Evolutionary conservation across 2,888 invertebrate species (phyloP).

Genomic region (Ophraella communa): DNA sequence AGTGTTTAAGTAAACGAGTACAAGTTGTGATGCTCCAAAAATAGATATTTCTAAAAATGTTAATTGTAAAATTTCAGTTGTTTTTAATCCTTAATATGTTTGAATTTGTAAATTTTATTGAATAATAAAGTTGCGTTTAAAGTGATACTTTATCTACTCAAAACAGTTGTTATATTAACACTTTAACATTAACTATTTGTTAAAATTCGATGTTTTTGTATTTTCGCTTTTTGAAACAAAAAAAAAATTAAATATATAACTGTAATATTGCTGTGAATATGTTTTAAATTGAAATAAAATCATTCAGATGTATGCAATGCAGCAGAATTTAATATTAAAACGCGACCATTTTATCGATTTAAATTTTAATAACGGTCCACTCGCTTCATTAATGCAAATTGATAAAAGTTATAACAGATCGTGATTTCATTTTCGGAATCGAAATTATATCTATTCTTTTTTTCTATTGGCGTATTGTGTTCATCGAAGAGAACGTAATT

Average conservation of each 20-base stretch:
- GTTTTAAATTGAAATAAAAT: conserved; percentile 27
- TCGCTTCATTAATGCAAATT: conserved; percentile 34
- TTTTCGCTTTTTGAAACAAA: not conserved
- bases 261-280: conserved; percentile 25
- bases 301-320: conserved; percentile 30
- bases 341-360: conserved; percentile 31
- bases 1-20: too few relatives aligned
- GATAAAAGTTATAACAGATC: conserved; percentile 35
- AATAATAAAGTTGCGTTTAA: too few relatives aligned
- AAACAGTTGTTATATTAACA: too few relatives aligned
- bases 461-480: conserved; percentile 5
- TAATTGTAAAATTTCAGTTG: too few relatives aligned
- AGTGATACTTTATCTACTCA: too few relatives aligned
- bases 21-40: too few relatives aligned
- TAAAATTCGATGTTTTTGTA: not conserved
- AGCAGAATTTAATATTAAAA: conserved; percentile 31
- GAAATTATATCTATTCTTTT: conserved; percentile 24
- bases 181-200: not conserved
- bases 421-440: conserved; percentile 30
- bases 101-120: too few relatives aligned
- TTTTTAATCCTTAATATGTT: too few relatives aligned
- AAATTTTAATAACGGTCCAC: conserved; percentile 31
- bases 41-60: too few relatives aligned
- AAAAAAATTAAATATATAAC: conserved; percentile 21
- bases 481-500: not conserved